A percentile compares a stretch with the other conserved stretches of the same genome.
Evolutionary conservation across 2,113 vertebrate species (phyloP).

Genomic region (Polypterus bichir): DNA sequence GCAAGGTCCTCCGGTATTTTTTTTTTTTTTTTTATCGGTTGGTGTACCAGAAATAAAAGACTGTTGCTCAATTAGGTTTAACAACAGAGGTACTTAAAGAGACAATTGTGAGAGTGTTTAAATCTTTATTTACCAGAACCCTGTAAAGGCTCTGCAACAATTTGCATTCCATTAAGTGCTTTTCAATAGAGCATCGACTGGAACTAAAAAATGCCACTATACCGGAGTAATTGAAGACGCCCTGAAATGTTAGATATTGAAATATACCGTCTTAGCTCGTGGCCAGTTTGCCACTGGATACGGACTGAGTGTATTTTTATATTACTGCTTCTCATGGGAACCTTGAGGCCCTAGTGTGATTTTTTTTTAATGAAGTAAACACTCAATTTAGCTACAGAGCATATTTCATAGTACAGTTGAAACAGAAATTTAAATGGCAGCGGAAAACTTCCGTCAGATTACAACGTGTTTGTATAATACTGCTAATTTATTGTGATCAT

Average conservation of each 20-base stretch:
- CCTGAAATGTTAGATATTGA: conserved; percentile 64
- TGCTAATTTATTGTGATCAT: too few species aligned
- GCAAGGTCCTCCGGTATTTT: neutral
- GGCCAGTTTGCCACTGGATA: too few species aligned
- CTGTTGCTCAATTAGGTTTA: conserved; percentile 73
- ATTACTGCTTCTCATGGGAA: too few species aligned
- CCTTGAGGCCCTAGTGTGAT: too few species aligned
- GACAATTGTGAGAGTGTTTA: conserved; percentile 75
- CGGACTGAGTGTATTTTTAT: too few species aligned
- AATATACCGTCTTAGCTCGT: conserved; percentile 7
- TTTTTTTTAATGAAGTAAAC: too few species aligned
- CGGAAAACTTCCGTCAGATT: too few species aligned
- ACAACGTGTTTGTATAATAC: too few species aligned
- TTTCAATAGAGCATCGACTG: conserved; percentile 89
- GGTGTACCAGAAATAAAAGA: conserved; percentile 53
- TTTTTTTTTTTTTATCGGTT: conserved; percentile 30
- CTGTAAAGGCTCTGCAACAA: conserved; percentile 75
- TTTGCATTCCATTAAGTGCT: conserved; percentile 95
- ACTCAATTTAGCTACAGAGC: too few species aligned
- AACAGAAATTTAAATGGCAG: too few species aligned
- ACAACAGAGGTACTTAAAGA: conserved; percentile 77
- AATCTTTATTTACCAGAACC: conserved; percentile 93
- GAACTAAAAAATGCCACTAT: conserved; percentile 88
- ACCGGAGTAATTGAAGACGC: conserved; percentile 74
- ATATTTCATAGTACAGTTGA: too few species aligned